A percentile compares a stretch with the other conserved stretches of the same genome.
phyloP scores from a whole-genome alignment of 1,140 invertebrate species.

The Branchinecta lindahli region DNA sequence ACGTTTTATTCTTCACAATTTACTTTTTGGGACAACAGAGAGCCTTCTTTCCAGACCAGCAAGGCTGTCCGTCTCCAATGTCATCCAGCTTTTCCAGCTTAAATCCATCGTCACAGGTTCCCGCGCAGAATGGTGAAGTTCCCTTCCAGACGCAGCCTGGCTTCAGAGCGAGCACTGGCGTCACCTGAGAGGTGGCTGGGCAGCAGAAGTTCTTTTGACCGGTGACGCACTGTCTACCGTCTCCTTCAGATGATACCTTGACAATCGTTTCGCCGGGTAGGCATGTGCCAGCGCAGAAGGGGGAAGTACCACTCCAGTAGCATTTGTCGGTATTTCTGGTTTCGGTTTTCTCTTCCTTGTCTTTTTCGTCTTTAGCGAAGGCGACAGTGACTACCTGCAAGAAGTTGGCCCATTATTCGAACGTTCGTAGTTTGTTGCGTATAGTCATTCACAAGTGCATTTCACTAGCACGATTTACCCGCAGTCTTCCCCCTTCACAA shows the following conservation, averaged over 20 bases:
- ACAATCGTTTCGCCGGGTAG: not conserved
- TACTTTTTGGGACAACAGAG: not conserved
- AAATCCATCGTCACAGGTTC: not conserved
- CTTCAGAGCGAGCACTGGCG: no score
- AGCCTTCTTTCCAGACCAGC: slow-evolving; percentile 4
- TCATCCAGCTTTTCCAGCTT: slow-evolving; percentile 1
- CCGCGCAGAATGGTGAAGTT: not conserved
- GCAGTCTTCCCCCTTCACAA: no score
- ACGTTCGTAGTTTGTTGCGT: no score
- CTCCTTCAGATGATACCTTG: not conserved
- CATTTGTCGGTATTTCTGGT: not conserved
- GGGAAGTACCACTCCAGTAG: not conserved
- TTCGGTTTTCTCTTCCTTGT: no score
- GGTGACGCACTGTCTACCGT: not conserved
- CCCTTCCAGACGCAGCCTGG: not conserved
- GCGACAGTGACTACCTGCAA: no score
- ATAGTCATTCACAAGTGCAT: no score
- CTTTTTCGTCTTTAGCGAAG: no score
- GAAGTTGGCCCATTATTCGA: no score
- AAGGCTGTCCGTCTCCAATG: not conserved
- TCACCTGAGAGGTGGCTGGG: not conserved
- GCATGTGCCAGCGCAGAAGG: not conserved
- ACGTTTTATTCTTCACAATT: no score
- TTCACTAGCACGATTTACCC: no score
- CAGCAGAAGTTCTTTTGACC: not conserved